A percentile compares a stretch with the other conserved stretches of the same genome.
These are phyloP conservation scores for Calliphora vicina DNA, from an alignment of 1,140 invertebrate species.

Conservation along the genomic window DNA sequence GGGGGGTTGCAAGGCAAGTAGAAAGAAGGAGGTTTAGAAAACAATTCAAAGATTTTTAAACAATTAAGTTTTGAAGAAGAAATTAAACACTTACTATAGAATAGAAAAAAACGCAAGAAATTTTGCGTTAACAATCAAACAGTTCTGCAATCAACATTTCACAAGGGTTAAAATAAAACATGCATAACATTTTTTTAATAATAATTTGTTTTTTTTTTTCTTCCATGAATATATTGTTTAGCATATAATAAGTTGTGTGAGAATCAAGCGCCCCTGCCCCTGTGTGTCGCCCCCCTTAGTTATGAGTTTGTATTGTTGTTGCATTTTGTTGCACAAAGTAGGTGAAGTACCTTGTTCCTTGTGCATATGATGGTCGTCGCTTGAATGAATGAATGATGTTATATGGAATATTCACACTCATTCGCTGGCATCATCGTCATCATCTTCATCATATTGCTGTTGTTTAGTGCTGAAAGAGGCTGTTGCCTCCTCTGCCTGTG, in stretches of 20 bases:
- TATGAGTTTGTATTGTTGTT: conserved; percentile 2
- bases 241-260: too few relatives aligned
- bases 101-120: background rate
- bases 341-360: conserved; percentile 6
- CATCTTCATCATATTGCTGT: too few relatives aligned
- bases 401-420: background rate
- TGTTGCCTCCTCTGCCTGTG: background rate
- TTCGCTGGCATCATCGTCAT: too few relatives aligned
- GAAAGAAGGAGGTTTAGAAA: background rate
- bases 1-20: background rate
- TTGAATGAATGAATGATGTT: background rate
- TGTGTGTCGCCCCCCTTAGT: too few relatives aligned
- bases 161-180: conserved; percentile 12
- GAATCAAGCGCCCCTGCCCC: too few relatives aligned
- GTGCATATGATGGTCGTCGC: background rate
- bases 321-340: conserved; percentile 22
- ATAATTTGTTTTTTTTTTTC: too few relatives aligned
- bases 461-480: background rate
- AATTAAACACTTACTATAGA: conserved; percentile 30
- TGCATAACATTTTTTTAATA: background rate
- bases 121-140: background rate
- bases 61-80: conserved; percentile 27
- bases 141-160: background rate
- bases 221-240: too few relatives aligned
- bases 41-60: conserved; percentile 17